Percentiles rank a stretch among this genome's conserved stretches.
Evolutionary conservation across 1,140 invertebrate genomes (phyloP).

Genomic region (Catajapyx aquilonaris): DNA sequence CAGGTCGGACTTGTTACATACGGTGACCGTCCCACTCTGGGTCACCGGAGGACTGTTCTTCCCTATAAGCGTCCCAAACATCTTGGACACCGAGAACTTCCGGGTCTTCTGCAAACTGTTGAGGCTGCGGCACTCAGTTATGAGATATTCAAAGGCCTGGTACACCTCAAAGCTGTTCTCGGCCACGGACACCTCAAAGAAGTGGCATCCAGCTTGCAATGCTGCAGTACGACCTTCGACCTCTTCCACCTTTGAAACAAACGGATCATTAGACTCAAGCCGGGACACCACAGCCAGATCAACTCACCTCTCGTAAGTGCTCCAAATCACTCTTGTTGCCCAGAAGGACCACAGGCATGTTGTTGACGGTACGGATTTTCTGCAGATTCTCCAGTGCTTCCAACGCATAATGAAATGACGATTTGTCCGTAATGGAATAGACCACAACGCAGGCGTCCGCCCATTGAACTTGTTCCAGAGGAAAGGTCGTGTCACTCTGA

Average conservation of each 20-base stretch:
- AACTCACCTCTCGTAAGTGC: conserved; percentile 42
- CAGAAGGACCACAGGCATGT: conserved; percentile 35
- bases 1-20: conserved; percentile 31
- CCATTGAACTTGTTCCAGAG: conserved; percentile 40
- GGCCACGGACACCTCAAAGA: conserved; percentile 52
- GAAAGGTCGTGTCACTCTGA: conserved; percentile 24
- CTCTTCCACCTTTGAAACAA: conserved; percentile 34
- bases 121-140: conserved; percentile 31
- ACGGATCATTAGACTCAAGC: conserved; percentile 6
- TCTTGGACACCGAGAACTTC: conserved; percentile 54
- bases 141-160: conserved; percentile 39
- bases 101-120: conserved; percentile 26
- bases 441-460: conserved; percentile 55
- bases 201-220: conserved; percentile 38
- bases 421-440: conserved; percentile 50
- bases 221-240: conserved; percentile 42
- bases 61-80: conserved; percentile 47
- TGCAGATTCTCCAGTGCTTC: conserved; percentile 34
- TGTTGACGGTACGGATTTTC: conserved; percentile 21
- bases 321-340: conserved; percentile 57
- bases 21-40: conserved; percentile 29
- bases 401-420: conserved; percentile 41
- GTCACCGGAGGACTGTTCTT: conserved; percentile 19
- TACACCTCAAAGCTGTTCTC: conserved; percentile 48
- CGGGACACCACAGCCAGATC: too few species aligned